These are phyloP conservation scores for Deilephila elpenor DNA, from an alignment of 2,888 invertebrate genomes.

Conservation along the genomic window DNA sequence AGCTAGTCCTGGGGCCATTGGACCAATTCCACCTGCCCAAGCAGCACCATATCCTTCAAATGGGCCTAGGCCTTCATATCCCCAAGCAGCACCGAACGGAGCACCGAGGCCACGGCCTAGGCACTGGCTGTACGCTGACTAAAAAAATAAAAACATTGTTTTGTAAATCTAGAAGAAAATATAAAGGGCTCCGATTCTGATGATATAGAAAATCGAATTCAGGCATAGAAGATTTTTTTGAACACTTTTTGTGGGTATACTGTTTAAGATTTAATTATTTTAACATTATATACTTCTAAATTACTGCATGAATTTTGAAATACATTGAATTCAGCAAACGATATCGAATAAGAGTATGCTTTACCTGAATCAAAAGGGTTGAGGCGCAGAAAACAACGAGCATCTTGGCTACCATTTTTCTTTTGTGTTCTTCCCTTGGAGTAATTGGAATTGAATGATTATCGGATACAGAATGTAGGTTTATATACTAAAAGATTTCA, in stretches of 20 bases:
- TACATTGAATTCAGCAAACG: not conserved
- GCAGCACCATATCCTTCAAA: constrained; percentile 30
- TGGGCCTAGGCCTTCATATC: constrained; percentile 40
- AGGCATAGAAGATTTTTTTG: no score
- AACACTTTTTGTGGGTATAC: no score
- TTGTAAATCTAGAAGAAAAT: not conserved
- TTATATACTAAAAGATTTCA: constrained; percentile 7
- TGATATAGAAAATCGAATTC: no score
- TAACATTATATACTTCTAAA: no score
- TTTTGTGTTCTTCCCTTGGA: not conserved
- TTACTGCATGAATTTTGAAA: not conserved
- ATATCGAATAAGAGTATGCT: not conserved
- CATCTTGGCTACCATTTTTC: constrained; percentile 31
- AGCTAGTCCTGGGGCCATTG: constrained; percentile 38
- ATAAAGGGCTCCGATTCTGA: no score
- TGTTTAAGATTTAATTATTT: no score
- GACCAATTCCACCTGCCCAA: constrained; percentile 39
- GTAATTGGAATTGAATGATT: not conserved
- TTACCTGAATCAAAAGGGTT: constrained; percentile 30
- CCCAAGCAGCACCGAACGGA: constrained; percentile 32
- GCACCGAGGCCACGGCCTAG: constrained; percentile 31
- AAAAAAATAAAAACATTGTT: constrained; percentile 26
- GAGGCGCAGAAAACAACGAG: constrained; percentile 28
- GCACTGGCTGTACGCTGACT: constrained; percentile 36
- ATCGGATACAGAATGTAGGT: not conserved